These are phyloP conservation scores for Cuniculus paca DNA, from an alignment of 2,797 vertebrate species.

Conservation along the genomic window DNA sequence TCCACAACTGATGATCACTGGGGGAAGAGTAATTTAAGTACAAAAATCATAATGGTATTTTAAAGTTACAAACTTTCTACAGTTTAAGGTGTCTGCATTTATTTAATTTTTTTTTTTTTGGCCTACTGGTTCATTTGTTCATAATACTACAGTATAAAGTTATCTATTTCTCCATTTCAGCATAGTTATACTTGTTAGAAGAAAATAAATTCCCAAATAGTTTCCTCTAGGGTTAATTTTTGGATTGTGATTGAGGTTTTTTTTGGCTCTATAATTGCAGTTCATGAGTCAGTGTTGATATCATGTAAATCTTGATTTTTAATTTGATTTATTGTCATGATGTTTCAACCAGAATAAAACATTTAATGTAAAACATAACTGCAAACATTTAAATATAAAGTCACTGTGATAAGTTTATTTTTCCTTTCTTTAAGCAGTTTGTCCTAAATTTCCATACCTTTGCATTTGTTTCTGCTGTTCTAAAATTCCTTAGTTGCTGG, in stretches of 20 bases:
- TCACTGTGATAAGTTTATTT: constrained; percentile 74
- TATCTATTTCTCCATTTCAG: constrained; percentile 36
- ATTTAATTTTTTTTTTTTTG: constrained; percentile 9
- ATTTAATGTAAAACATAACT: constrained; percentile 51
- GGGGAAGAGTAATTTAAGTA: not conserved
- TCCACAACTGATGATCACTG: not conserved
- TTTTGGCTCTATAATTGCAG: not conserved
- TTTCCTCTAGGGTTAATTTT: constrained; percentile 30
- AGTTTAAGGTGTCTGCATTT: not conserved
- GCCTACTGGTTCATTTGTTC: not conserved
- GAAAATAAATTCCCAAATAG: not conserved
- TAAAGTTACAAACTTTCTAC: not conserved
- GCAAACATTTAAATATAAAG: constrained; percentile 61
- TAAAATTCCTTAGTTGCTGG: constrained; percentile 92
- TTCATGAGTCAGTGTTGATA: constrained; percentile 45
- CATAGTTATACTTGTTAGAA: constrained; percentile 21
- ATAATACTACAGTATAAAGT: constrained; percentile 9
- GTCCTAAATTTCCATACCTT: constrained; percentile 87
- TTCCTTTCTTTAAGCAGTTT: constrained; percentile 80
- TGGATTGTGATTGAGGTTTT: not conserved
- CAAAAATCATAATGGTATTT: not conserved
- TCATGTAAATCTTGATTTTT: constrained; percentile 58
- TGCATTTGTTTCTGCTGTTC: constrained; percentile 93
- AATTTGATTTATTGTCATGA: not conserved
- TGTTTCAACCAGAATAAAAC: constrained; percentile 66